Conservation (phyloP, 2,113 vertebrate genomes). For the Columbina picui region DNA sequence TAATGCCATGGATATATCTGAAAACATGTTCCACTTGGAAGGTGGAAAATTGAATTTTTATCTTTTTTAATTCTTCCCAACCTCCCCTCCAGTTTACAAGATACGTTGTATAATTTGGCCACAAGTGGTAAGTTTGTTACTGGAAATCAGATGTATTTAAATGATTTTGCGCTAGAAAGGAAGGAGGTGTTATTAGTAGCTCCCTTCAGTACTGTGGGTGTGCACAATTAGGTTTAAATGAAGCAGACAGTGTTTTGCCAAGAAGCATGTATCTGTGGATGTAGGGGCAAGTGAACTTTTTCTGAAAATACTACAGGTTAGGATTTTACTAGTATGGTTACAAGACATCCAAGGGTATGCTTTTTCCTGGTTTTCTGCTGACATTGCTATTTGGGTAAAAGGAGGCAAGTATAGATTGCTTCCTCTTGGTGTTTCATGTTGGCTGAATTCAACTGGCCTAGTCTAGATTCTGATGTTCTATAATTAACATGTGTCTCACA, state of each 20-base stretch:
- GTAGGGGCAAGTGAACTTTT: background rate
- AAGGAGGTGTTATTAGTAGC: background rate
- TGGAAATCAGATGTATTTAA: background rate
- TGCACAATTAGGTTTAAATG: background rate
- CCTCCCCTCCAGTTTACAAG: rapidly evolving
- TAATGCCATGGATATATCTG: background rate
- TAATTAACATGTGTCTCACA: background rate
- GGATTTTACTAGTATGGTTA: background rate
- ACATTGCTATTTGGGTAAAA: background rate
- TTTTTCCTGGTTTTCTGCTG: background rate
- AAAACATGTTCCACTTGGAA: background rate
- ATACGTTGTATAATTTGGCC: background rate
- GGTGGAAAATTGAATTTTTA: background rate
- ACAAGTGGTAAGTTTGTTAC: background rate
- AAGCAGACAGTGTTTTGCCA: background rate
- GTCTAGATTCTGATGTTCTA: background rate
- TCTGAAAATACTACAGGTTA: background rate
- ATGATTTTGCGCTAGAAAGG: background rate
- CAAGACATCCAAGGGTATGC: background rate
- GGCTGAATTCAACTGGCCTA: background rate
- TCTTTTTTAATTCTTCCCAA: no score
- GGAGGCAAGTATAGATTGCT: background rate
- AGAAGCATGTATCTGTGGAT: background rate
- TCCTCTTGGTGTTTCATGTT: background rate
- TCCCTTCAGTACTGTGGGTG: background rate